phyloP scores from a whole-genome alignment of 2,797 vertebrate species.

The Sebastolobus altivelis region DNA sequence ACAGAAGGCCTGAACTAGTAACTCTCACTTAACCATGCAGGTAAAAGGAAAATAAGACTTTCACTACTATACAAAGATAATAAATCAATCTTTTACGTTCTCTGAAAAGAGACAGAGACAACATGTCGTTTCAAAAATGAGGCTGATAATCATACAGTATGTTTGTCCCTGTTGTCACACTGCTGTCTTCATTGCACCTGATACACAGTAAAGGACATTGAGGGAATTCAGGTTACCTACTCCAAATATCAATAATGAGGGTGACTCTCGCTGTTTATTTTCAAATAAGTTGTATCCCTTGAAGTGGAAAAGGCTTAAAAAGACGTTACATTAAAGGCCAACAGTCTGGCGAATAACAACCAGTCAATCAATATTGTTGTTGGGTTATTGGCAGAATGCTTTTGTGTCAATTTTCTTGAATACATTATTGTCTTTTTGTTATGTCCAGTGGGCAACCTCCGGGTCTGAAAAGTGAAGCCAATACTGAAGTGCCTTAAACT shows the following conservation, averaged over 20 bases:
- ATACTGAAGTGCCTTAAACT: too few relatives aligned
- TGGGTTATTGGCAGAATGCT: neutral
- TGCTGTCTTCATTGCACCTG: neutral
- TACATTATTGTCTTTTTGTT: neutral
- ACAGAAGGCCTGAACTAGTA: neutral
- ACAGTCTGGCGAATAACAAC: neutral
- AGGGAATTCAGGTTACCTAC: neutral
- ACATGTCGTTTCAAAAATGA: neutral
- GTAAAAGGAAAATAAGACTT: neutral
- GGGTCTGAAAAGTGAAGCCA: too few relatives aligned
- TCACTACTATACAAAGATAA: too few relatives aligned
- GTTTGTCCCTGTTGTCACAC: neutral
- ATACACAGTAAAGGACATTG: neutral
- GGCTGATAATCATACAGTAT: neutral
- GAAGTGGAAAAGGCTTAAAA: neutral
- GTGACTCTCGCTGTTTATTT: neutral
- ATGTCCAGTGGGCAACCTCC: too few relatives aligned
- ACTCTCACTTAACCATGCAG: neutral
- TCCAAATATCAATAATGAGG: neutral
- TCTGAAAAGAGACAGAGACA: neutral
- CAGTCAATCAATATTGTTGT: neutral
- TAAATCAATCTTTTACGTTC: too few relatives aligned
- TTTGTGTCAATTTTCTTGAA: neutral
- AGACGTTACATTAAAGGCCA: neutral
- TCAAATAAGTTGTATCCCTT: too few relatives aligned